Evolutionary conservation across 1,140 invertebrate species (phyloP).

Genomic region (Scaptomyza montana): DNA sequence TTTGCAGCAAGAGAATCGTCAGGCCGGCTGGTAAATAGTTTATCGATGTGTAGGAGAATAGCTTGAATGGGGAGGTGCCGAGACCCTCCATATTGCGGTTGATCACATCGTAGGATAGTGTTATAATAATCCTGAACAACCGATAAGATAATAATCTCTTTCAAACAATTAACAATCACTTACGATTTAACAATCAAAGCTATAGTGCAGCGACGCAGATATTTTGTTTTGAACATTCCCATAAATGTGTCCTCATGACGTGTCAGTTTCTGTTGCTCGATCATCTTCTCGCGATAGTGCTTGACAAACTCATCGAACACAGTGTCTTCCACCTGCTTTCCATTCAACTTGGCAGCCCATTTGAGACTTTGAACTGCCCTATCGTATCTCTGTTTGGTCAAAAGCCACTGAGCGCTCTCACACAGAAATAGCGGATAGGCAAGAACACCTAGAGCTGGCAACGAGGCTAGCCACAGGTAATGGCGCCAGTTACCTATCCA

Average conservation of each 20-base stretch:
- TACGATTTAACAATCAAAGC: slow-evolving; percentile 86
- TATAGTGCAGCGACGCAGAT: slow-evolving; percentile 84
- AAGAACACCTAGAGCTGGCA: slow-evolving; percentile 84
- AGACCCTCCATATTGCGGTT: slow-evolving; percentile 86
- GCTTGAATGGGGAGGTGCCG: slow-evolving; percentile 85
- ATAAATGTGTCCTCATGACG: slow-evolving; percentile 74
- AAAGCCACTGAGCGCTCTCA: slow-evolving; percentile 87
- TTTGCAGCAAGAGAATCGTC: slow-evolving; percentile 85
- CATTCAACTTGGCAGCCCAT: slow-evolving; percentile 85
- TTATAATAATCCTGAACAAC: slow-evolving; percentile 85
- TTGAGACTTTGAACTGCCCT: slow-evolving; percentile 85
- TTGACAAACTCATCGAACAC: slow-evolving; percentile 79
- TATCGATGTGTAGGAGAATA: slow-evolving; percentile 85
- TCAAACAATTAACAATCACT: slow-evolving; percentile 46
- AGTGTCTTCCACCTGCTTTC: slow-evolving; percentile 80
- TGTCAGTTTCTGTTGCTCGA: slow-evolving; percentile 22
- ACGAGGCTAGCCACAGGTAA: slow-evolving; percentile 84
- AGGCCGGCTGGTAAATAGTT: slow-evolving; percentile 86
- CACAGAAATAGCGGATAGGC: slow-evolving; percentile 85
- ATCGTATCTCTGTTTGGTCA: slow-evolving; percentile 85
- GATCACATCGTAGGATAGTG: slow-evolving; percentile 86
- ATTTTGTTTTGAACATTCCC: slow-evolving; percentile 85
- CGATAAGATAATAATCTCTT: background rate
- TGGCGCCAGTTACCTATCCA: slow-evolving; percentile 84
- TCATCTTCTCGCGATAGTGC: slow-evolving; percentile 41